A percentile compares a stretch with the other conserved stretches of the same genome.
Conservation (phyloP, 2,888 invertebrate genomes). For the Eumacrocentrus americanus region DNA sequence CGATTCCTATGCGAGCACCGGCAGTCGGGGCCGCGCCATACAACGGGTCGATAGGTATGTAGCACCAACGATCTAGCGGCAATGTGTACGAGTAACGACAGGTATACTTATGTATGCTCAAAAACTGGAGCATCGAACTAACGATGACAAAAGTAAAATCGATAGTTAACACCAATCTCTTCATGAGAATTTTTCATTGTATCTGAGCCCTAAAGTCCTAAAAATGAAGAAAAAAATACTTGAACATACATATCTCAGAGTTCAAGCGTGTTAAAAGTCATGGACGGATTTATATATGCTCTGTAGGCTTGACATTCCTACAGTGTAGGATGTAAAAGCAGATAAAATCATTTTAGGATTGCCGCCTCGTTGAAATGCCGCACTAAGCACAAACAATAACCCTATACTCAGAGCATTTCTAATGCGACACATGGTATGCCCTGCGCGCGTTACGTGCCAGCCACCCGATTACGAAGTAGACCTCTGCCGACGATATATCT, state of each 20-base stretch:
- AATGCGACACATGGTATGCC: slow-evolving; percentile 5
- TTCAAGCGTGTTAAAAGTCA: neutral
- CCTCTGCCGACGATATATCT: slow-evolving; percentile 6
- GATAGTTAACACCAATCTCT: slow-evolving; percentile 36
- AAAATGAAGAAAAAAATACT: neutral
- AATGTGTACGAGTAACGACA: slow-evolving; percentile 7
- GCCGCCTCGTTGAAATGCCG: too few species aligned
- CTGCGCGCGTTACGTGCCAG: slow-evolving; percentile 9
- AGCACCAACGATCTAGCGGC: slow-evolving; percentile 20
- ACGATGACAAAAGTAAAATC: slow-evolving; percentile 39
- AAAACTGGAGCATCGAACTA: slow-evolving; percentile 40
- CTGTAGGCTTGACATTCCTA: neutral
- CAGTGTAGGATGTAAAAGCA: neutral
- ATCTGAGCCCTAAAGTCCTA: too few species aligned
- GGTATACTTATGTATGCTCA: slow-evolving; percentile 29
- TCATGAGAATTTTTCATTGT: neutral
- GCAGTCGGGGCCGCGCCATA: slow-evolving; percentile 5
- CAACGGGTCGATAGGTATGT: slow-evolving; percentile 23
- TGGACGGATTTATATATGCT: slow-evolving; percentile 1
- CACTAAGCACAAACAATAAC: neutral
- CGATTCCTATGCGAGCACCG: neutral
- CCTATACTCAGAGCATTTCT: slow-evolving; percentile 2
- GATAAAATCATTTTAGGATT: slow-evolving; percentile 6
- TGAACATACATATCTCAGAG: neutral
- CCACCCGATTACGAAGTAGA: slow-evolving; percentile 8